phyloP scores from a whole-genome alignment of 2,888 invertebrate genomes.

The Athalia circularis region DNA sequence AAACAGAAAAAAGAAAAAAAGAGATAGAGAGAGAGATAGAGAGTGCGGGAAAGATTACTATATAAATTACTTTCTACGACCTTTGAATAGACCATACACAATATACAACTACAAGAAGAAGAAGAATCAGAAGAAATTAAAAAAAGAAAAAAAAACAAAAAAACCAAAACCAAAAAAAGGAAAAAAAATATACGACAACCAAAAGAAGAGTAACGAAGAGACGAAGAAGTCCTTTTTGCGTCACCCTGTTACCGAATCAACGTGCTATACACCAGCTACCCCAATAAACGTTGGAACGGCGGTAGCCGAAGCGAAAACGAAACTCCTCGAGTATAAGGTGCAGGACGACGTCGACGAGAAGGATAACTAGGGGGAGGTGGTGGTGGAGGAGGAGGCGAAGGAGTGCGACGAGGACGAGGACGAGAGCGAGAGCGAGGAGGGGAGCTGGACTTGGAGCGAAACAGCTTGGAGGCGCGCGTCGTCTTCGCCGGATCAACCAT shows the following conservation, averaged over 20 bases:
- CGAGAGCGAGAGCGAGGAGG: constrained; percentile 44
- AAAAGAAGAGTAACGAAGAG: constrained; percentile 5
- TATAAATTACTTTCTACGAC: no score
- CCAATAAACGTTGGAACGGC: not conserved
- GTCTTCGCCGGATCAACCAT: constrained; percentile 73
- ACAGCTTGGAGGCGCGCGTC: constrained; percentile 73
- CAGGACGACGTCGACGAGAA: constrained; percentile 33
- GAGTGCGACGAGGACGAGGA: constrained; percentile 50
- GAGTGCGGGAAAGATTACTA: no score
- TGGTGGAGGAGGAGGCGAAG: constrained; percentile 47
- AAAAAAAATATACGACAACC: constrained; percentile 9
- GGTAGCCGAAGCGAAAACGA: not conserved
- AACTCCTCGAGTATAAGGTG: constrained; percentile 5
- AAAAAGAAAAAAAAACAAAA: constrained; percentile 36
- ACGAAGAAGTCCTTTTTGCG: not conserved
- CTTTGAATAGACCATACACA: no score
- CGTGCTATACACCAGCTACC: not conserved
- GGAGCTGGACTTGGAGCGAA: constrained; percentile 51
- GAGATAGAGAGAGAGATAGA: no score
- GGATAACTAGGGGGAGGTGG: constrained; percentile 36
- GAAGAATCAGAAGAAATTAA: not conserved
- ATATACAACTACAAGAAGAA: no score
- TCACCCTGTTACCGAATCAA: no score
- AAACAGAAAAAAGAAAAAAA: no score
- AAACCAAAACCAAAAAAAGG: no score